These are phyloP conservation scores for Tupaia chinensis DNA, from an alignment of 2,113 vertebrate genomes.

Conservation along the genomic window DNA sequence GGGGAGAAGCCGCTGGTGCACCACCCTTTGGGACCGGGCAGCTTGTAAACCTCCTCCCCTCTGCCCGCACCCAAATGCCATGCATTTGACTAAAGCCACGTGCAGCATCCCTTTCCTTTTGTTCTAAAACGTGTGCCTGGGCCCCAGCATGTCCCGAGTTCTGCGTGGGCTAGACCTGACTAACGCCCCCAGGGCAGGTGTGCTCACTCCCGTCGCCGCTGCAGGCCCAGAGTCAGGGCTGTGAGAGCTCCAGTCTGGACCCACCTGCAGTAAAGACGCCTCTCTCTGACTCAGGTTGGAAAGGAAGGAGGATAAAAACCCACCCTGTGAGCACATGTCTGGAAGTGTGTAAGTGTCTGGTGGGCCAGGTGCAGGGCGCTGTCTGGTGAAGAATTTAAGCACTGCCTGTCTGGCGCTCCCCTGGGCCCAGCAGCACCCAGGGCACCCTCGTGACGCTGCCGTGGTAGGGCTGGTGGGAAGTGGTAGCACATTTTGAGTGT, in stretches of 20 bases:
- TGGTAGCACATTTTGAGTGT: not conserved
- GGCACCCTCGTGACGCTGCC: not conserved
- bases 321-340: accelerated
- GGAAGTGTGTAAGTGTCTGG: accelerated
- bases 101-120: not conserved
- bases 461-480: not conserved
- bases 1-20: not conserved
- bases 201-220: accelerated
- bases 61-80: not conserved
- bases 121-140: not conserved
- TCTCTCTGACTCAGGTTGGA: not conserved
- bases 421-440: not conserved
- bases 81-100: not conserved
- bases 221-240: not conserved
- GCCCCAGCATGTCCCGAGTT: not conserved
- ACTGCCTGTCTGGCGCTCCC: not conserved
- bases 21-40: not conserved
- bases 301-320: not conserved
- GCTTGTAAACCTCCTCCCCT: not conserved
- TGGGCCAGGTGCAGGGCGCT: not conserved
- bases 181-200: not conserved
- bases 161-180: not conserved
- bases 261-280: not conserved
- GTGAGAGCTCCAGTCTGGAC: not conserved
- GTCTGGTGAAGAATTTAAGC: not conserved